phyloP scores from a whole-genome alignment of 2,797 vertebrate genomes.

The Pantherophis vulpinus region DNA sequence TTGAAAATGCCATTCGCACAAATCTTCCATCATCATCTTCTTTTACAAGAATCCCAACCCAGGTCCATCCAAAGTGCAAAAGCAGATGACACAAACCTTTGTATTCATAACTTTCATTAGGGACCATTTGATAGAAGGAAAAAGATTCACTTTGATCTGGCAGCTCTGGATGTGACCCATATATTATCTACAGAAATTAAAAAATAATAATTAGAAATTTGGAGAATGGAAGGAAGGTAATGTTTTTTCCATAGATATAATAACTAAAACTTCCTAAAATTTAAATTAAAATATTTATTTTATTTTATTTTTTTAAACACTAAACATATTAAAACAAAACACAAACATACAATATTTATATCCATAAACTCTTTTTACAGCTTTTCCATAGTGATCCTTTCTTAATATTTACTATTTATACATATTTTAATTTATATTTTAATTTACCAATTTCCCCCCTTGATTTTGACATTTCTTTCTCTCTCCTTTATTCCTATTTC shows the following conservation, averaged over 20 bases:
- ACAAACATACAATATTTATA: too few relatives aligned
- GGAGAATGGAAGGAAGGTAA: not conserved
- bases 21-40: not conserved
- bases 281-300: not conserved
- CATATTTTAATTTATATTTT: too few relatives aligned
- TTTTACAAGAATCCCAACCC: conserved; percentile 2
- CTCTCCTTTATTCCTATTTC: too few relatives aligned
- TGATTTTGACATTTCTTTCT: too few relatives aligned
- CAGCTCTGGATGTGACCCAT: not conserved
- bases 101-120: not conserved
- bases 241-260: not conserved
- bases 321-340: too few relatives aligned
- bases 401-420: too few relatives aligned
- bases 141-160: not conserved
- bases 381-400: too few relatives aligned
- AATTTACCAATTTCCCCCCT: too few relatives aligned
- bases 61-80: conserved; percentile 5
- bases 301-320: too few relatives aligned
- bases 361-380: too few relatives aligned
- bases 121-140: conserved; percentile 7
- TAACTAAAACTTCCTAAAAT: not conserved
- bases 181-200: not conserved
- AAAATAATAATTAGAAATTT: not conserved
- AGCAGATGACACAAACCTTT: not conserved
- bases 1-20: not conserved